A percentile compares a stretch with the other conserved stretches of the same genome.
phyloP scores from a whole-genome alignment of 2,113 vertebrate genomes.

The Eidolon helvum region DNA sequence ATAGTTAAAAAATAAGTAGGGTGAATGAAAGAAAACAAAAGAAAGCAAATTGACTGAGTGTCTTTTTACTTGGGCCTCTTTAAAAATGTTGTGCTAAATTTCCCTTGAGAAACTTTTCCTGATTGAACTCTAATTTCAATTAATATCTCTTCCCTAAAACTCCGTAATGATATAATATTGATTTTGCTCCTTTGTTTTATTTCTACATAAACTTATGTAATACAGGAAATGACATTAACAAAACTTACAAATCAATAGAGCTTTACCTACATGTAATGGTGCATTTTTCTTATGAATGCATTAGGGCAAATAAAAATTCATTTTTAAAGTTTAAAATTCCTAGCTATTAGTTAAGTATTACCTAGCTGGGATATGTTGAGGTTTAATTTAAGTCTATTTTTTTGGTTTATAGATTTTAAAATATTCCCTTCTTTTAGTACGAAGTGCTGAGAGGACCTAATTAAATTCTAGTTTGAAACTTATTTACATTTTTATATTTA shows the following conservation, averaged over 20 bases:
- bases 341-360: background rate
- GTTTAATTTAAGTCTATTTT: background rate
- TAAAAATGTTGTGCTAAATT: slow-evolving; percentile 39
- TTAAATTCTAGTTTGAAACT: background rate
- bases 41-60: background rate
- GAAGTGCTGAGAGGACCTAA: background rate
- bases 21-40: background rate
- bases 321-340: background rate
- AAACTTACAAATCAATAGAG: background rate
- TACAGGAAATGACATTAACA: background rate
- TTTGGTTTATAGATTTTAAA: background rate
- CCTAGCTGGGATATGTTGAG: background rate
- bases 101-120: slow-evolving; percentile 16
- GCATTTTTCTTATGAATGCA: background rate
- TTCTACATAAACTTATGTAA: slow-evolving; percentile 12
- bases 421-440: background rate
- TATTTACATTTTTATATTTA: slow-evolving; percentile 29
- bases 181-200: slow-evolving; percentile 39
- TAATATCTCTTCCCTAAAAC: slow-evolving; percentile 17
- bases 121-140: slow-evolving; percentile 54
- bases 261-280: background rate
- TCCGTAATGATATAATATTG: background rate
- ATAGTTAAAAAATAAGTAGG: background rate
- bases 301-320: background rate
- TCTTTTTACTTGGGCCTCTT: background rate